Conservation (phyloP, 2,888 invertebrate species). For the Caenorhabditis becei region DNA sequence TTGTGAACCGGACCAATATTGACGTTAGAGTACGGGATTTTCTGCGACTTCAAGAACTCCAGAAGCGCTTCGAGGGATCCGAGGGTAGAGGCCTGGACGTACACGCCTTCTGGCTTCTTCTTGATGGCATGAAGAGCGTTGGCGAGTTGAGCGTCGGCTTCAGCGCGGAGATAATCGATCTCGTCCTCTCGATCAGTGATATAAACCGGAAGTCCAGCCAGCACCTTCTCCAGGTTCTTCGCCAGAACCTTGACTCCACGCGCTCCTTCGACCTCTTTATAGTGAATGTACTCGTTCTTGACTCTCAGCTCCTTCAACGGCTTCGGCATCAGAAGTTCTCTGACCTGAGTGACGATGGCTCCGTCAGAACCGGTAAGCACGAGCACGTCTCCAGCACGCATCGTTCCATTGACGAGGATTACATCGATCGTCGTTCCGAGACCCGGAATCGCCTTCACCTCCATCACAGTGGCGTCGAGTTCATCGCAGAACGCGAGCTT, state of each 20-base stretch:
- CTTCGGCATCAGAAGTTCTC: slow-evolving; percentile 97
- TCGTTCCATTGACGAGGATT: slow-evolving; percentile 95
- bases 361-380: slow-evolving; percentile 98
- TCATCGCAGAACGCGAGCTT: slow-evolving; percentile 92
- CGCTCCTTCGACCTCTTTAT: slow-evolving; percentile 95
- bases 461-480: slow-evolving; percentile 86
- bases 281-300: slow-evolving; percentile 90
- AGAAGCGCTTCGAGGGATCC: slow-evolving; percentile 97
- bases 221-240: slow-evolving; percentile 91
- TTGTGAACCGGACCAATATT: slow-evolving; percentile 99
- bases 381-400: slow-evolving; percentile 94
- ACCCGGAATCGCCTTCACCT: slow-evolving; percentile 80
- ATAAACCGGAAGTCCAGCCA: slow-evolving; percentile 93
- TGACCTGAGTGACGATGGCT: slow-evolving; percentile 96
- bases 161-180: slow-evolving; percentile 90
- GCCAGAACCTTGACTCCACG: slow-evolving; percentile 99
- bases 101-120: slow-evolving; percentile 93
- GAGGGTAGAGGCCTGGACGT: slow-evolving; percentile 99
- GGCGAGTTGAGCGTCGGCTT: slow-evolving; percentile 91
- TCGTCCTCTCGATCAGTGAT: slow-evolving; percentile 96
- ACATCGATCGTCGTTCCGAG: slow-evolving; percentile 98
- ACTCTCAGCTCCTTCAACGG: slow-evolving; percentile 97
- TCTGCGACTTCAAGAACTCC: slow-evolving; percentile 92
- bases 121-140: slow-evolving; percentile 94
- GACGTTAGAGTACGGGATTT: slow-evolving; percentile 98